Conservation (phyloP, 1,140 invertebrate genomes). For the Eriosoma lanigerum region DNA sequence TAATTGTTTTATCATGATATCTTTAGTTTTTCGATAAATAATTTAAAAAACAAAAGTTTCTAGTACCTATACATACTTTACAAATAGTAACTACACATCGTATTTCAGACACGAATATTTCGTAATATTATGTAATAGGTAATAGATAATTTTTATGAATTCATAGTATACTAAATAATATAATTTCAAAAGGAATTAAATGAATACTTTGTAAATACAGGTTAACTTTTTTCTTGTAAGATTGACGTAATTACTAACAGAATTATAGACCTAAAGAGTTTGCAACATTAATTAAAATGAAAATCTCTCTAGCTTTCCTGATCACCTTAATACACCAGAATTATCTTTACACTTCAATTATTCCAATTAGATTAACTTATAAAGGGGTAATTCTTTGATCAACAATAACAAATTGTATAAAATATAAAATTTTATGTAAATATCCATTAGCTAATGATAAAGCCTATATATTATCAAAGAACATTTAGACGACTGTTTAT, state of each 20-base stretch:
- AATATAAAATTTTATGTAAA: not conserved
- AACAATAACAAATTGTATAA: not conserved
- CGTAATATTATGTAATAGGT: too few relatives aligned
- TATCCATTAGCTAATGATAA: not conserved
- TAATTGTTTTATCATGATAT: too few relatives aligned
- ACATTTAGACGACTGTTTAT: too few relatives aligned
- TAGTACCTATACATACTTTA: too few relatives aligned
- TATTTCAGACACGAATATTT: too few relatives aligned
- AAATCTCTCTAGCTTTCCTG: not conserved
- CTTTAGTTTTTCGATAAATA: too few relatives aligned
- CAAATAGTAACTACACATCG: too few relatives aligned
- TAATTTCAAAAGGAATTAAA: too few relatives aligned
- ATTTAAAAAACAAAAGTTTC: too few relatives aligned
- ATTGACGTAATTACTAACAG: not conserved
- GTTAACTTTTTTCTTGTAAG: not conserved
- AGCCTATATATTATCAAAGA: not conserved
- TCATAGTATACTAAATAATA: too few relatives aligned
- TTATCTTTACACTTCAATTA: not conserved
- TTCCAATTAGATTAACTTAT: not conserved
- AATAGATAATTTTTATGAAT: too few relatives aligned
- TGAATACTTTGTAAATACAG: too few relatives aligned
- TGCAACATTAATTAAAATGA: conserved; percentile 18
- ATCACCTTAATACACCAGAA: not conserved
- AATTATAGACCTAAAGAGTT: not conserved
- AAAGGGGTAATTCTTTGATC: conserved; percentile 1